Conservation (phyloP, 1,140 invertebrate genomes). For the Lepidurus couesii region DNA sequence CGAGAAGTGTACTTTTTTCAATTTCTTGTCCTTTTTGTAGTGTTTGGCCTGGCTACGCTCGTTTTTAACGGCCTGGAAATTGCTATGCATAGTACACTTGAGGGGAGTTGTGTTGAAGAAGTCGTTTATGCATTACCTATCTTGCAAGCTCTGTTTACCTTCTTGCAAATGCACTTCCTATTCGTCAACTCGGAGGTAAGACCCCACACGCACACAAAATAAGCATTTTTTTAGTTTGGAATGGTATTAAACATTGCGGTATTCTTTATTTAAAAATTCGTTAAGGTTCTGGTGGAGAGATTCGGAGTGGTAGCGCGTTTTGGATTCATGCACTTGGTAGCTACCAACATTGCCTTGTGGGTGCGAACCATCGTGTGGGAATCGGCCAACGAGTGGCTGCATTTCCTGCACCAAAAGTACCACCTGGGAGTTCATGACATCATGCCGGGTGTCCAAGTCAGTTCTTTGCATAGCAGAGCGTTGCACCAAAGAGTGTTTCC, state of each 20-base stretch:
- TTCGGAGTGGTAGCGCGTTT: conserved; percentile 53
- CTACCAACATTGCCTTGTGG: conserved; percentile 57
- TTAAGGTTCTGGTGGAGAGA: conserved; percentile 53
- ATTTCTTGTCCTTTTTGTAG: conserved; percentile 43
- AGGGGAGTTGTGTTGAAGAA: conserved; percentile 51
- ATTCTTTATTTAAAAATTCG: neutral
- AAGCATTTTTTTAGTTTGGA: too few relatives aligned
- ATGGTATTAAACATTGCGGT: too few relatives aligned
- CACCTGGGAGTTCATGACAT: conserved; percentile 44
- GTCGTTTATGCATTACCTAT: conserved; percentile 57
- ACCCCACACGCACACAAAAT: too few relatives aligned
- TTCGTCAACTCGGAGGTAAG: conserved; percentile 63
- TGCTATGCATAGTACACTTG: conserved; percentile 58
- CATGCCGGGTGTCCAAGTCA: neutral
- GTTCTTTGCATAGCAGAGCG: neutral
- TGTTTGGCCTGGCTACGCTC: conserved; percentile 60
- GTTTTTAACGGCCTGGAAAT: conserved; percentile 61
- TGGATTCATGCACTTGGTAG: conserved; percentile 56
- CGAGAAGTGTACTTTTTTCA: neutral
- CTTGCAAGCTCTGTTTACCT: conserved; percentile 62
- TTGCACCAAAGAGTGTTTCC: conserved; percentile 48
- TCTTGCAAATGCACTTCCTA: conserved; percentile 63
- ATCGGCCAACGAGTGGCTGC: conserved; percentile 52
- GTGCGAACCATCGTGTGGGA: conserved; percentile 57
- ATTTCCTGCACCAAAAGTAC: conserved; percentile 44